Conservation (phyloP, 2,797 vertebrate species). For the Tachyglossus aculeatus region DNA sequence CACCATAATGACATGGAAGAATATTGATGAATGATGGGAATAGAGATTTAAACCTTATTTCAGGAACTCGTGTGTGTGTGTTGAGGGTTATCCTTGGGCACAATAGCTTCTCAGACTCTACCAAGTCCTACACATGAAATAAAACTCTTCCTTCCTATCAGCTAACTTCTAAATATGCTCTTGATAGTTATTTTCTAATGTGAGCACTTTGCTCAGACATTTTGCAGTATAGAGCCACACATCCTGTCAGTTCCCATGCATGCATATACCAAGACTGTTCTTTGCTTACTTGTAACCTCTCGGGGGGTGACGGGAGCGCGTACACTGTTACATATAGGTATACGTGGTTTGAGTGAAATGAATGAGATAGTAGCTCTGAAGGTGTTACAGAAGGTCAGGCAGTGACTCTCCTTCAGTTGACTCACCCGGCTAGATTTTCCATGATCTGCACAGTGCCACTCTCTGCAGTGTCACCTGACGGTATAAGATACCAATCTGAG, state of each 20-base stretch:
- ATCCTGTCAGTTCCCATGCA: background rate
- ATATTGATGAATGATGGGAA: background rate
- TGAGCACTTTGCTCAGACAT: background rate
- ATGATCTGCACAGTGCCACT: too few species aligned
- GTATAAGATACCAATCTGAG: too few species aligned
- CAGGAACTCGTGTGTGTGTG: background rate
- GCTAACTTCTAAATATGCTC: background rate
- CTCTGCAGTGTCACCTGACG: too few species aligned
- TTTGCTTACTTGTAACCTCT: background rate
- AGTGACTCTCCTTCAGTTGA: constrained; percentile 30
- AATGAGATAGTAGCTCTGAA: constrained; percentile 2
- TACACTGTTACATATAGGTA: constrained; percentile 1
- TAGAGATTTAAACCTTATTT: background rate
- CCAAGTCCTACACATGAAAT: background rate
- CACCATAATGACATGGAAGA: background rate
- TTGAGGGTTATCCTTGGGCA: too few species aligned
- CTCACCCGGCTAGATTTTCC: constrained; percentile 49
- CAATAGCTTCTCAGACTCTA: constrained; percentile 4
- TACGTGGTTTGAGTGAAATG: constrained; percentile 1
- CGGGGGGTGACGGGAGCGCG: background rate
- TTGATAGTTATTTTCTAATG: background rate
- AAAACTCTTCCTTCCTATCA: background rate
- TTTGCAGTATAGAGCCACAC: too few species aligned
- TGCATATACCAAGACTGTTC: background rate
- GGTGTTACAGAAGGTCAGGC: too few species aligned